phyloP scores from a whole-genome alignment of 2,113 vertebrate species.

The Ellobius talpinus region DNA sequence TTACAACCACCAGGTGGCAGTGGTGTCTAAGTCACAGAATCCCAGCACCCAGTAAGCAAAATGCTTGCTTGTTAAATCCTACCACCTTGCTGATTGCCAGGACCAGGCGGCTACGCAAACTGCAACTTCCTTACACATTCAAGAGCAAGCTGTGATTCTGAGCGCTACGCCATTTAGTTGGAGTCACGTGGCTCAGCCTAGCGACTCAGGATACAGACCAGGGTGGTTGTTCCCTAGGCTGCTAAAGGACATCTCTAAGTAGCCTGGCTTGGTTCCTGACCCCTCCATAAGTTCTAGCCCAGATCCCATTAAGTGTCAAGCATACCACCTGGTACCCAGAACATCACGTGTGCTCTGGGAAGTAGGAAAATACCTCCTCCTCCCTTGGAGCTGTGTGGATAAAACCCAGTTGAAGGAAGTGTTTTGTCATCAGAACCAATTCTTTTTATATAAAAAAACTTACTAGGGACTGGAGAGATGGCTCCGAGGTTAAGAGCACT shows the following conservation, averaged over 20 bases:
- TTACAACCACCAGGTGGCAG: conserved; percentile 59
- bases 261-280: neutral
- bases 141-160: rapidly evolving
- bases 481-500: neutral
- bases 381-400: neutral
- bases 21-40: neutral
- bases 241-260: rapidly evolving
- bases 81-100: rapidly evolving
- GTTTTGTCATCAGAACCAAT: neutral
- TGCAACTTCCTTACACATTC: rapidly evolving
- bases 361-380: neutral
- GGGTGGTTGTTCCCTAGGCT: rapidly evolving
- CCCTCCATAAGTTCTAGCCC: rapidly evolving
- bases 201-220: neutral
- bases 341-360: neutral
- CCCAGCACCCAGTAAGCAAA: neutral
- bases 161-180: rapidly evolving
- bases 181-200: rapidly evolving
- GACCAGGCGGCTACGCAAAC: rapidly evolving
- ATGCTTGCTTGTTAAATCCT: rapidly evolving
- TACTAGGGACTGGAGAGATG: neutral
- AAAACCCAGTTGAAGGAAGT: neutral
- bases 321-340: neutral
- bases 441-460: neutral
- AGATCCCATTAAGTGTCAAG: neutral